Conservation (phyloP, 1,140 invertebrate genomes). For the Diachasma alloeum region DNA sequence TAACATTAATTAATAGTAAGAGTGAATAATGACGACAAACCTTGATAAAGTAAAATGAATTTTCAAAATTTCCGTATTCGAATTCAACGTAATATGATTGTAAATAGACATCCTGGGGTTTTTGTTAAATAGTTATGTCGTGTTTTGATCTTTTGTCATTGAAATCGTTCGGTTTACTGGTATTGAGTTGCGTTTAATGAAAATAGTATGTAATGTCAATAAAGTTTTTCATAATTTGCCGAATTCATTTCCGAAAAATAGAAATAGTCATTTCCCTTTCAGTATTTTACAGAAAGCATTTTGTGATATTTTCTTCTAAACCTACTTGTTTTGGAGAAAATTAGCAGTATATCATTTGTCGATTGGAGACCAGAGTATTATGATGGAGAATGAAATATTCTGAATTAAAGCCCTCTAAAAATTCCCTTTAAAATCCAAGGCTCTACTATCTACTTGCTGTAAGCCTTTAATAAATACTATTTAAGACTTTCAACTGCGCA, state of each 20-base stretch:
- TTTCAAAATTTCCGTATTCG: background rate
- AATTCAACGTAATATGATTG: background rate
- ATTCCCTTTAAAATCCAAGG: too few species aligned
- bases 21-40: background rate
- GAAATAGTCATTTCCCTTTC: background rate
- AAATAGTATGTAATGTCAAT: background rate
- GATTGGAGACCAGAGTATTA: too few species aligned
- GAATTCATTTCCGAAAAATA: background rate
- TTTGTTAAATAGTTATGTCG: background rate
- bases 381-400: too few species aligned
- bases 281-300: too few species aligned
- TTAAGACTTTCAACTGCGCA: too few species aligned
- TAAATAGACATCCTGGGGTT: background rate
- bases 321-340: too few species aligned
- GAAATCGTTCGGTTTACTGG: background rate
- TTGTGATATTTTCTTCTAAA: too few species aligned
- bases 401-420: too few species aligned
- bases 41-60: background rate
- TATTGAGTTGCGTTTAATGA: background rate
- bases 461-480: too few species aligned
- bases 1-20: slow-evolving; percentile 24
- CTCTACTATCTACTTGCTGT: too few species aligned
- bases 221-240: background rate
- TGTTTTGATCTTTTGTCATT: background rate
- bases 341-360: too few species aligned